phyloP scores from a whole-genome alignment of 2,888 invertebrate species.

The Odontothrips loti region DNA sequence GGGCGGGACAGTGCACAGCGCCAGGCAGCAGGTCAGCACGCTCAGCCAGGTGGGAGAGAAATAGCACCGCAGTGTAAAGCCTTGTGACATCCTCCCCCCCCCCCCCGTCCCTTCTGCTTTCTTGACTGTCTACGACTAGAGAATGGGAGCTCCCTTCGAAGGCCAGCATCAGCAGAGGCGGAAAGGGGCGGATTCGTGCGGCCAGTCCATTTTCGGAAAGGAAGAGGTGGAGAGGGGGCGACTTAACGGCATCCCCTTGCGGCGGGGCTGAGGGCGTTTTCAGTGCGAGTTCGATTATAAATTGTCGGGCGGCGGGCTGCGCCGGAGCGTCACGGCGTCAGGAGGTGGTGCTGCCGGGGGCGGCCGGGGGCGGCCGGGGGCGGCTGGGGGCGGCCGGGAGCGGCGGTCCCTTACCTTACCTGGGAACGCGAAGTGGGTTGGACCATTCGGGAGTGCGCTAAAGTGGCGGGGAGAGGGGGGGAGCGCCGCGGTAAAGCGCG shows the following conservation, averaged over 20 bases:
- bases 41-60: too few relatives aligned
- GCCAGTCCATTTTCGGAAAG: background rate
- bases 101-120: too few relatives aligned
- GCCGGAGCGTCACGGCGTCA: background rate
- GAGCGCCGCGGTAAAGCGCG: background rate
- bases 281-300: slow-evolving; percentile 1
- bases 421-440: background rate
- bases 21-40: too few relatives aligned
- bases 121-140: too few relatives aligned
- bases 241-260: background rate
- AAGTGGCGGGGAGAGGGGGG: background rate
- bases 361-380: background rate
- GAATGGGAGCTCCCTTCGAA: too few relatives aligned
- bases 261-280: background rate
- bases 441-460: background rate
- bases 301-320: background rate
- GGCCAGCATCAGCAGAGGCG: too few relatives aligned
- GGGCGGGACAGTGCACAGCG: too few relatives aligned
- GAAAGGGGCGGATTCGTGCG: background rate
- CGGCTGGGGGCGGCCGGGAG: too few relatives aligned
- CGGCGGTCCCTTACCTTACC: background rate
- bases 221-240: background rate
- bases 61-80: too few relatives aligned
- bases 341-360: background rate
- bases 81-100: too few relatives aligned